Evolutionary conservation across 2,888 invertebrate species (phyloP).

Genomic region (Smittia sp.): DNA sequence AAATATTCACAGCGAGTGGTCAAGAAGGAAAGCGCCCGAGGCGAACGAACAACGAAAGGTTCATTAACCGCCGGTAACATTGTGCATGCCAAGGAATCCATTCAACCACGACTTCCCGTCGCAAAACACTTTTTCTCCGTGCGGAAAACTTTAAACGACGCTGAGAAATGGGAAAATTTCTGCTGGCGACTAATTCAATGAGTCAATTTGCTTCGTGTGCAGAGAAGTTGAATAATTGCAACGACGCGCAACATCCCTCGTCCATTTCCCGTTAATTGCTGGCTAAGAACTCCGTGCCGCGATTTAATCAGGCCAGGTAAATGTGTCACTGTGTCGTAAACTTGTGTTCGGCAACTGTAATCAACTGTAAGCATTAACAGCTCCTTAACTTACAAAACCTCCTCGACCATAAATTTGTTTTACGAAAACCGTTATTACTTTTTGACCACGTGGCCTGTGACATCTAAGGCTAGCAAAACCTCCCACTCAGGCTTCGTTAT

Average conservation of each 20-base stretch:
- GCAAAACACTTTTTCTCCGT: slow-evolving; percentile 13
- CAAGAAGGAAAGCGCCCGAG: not conserved
- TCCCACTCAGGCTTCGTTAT: no score
- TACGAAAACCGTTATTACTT: no score
- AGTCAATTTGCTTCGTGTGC: slow-evolving; percentile 7
- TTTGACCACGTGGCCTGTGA: no score
- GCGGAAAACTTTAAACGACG: not conserved
- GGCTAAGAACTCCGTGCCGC: not conserved
- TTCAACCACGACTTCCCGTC: slow-evolving; percentile 14
- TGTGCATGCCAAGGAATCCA: slow-evolving; percentile 38
- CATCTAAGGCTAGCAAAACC: no score
- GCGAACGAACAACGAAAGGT: slow-evolving; percentile 24
- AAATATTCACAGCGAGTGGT: not conserved
- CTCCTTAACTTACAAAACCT: no score
- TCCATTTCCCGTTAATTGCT: slow-evolving; percentile 4
- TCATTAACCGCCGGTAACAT: slow-evolving; percentile 39
- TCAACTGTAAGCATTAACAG: no score
- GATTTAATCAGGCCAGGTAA: not conserved
- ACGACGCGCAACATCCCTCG: not conserved
- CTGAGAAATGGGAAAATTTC: not conserved
- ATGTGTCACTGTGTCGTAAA: slow-evolving; percentile 40
- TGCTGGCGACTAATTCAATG: not conserved
- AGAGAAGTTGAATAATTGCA: slow-evolving; percentile 13
- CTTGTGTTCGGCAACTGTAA: no score
- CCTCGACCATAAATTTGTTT: no score